Base-by-base conservation (phyloP, 2,888 invertebrate genomes). In the Agrotis puta region DNA sequence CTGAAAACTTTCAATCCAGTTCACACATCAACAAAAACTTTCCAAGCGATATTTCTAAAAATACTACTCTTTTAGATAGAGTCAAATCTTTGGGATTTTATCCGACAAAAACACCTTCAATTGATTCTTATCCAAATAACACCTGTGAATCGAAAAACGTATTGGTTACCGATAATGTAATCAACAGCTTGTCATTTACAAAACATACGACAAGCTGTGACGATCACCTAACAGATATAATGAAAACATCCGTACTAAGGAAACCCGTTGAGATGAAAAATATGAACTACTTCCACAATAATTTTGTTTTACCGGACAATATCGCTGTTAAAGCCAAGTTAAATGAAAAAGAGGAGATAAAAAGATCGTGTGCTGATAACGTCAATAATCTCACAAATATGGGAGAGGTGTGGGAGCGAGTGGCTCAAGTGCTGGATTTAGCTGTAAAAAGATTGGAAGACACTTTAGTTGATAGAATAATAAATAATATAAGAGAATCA, bases 401-500 rank as follows among this genome's bases (percentile, higher is more conserved):
- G 13, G 66, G 84, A 20, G 92, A 94, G 16, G 82, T 95, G 33
- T 93, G 91, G 92, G 92, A 94, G 6, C 90, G 86, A 68, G 75
- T 95, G 9, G 85, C 88, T 7, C 47, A 85, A 74, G 84, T 89
- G 2, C 71, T 95, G 57, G 94, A 95, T 68, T 64, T 88, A 43
- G 86, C 92, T 63, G 79, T 94, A 0, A 90, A 89, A 81, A 90
- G 84, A 81, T 83, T 95, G 14, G 94, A 95, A 85, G 87, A 90
- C 6, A 88, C 89, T 6, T 66, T 95, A 33, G 82, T 88, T 13
- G 89, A 92, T 0, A 94, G 90, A 85, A 91, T 94, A 56, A 70
- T 89, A 9, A 89, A 70, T 27, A 93, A 94, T 82, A 71, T 95
- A n/a, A 92, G 88, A 50, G 88, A 77, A 20, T 66, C 75, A 48